Base-by-base conservation (phyloP, 2,888 invertebrate genomes). In the Spicauda simplicius region DNA sequence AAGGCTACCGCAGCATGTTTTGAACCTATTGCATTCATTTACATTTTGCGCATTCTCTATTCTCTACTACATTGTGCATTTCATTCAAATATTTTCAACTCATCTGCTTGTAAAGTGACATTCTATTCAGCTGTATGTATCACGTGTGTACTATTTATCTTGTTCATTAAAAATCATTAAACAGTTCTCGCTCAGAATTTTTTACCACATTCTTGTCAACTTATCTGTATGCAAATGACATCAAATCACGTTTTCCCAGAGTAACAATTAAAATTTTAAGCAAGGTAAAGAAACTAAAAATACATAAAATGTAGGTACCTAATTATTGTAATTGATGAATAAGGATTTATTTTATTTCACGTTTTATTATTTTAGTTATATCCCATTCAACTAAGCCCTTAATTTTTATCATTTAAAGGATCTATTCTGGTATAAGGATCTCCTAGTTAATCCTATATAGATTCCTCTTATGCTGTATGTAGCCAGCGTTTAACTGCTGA, bases 81-180 rank as follows among this genome's bases (percentile, higher is more conserved):
- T 33, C 33, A 33, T 55, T 55, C n/a, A 33, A 55, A 33, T 55
- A 55, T 37, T 33, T 30, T 33, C 33, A 33, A 33, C 8, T 33
- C 33, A 41, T 11, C 14, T 14, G 41, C 8, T 25, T 25, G 25
- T 25, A 25, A 4, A 25, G 25, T 25, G 25, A 41, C 12, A 41
- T 37, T 37, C 10, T 41, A 16, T 33, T 33, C 56, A 16, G 56
- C 48, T 58, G 58, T 58, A 20, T 25, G 20, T 48, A 20, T 16
- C 14, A 41, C 45, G 16, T 48, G 20, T 37, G 19, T 8, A 1
- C 41, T 41, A 57, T 57, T 57, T 7, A 56, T 56, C 37, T 56
- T 56, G 41, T 41, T 41, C 19, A 41, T 19, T 33, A 56, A 41
- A 37, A 57, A 37, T 41, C 37, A 57, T 57, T 18, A 12, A 37